Percentiles rank a stretch among this genome's conserved stretches.
phyloP scores from a whole-genome alignment of 2,888 invertebrate genomes.

The Caenorhabditis sulstoni region DNA sequence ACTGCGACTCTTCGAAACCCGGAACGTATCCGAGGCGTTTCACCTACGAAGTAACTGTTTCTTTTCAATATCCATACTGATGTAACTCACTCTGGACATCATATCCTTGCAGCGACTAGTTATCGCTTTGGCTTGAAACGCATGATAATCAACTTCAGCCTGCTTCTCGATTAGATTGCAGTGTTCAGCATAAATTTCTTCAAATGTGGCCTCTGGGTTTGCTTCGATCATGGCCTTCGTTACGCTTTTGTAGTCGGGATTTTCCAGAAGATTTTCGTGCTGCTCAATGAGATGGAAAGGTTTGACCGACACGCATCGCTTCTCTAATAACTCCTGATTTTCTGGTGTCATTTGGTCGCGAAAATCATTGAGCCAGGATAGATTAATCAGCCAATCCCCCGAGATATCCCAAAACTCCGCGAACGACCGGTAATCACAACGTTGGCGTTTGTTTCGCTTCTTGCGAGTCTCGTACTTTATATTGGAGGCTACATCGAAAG shows the following conservation, averaged over 20 bases:
- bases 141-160: constrained; percentile 35
- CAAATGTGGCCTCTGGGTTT: constrained; percentile 20
- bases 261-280: constrained; percentile 44
- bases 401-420: constrained; percentile 48
- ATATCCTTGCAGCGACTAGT: constrained; percentile 31
- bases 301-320: constrained; percentile 14
- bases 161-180: constrained; percentile 39
- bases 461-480: constrained; percentile 16
- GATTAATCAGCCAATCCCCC: constrained; percentile 34
- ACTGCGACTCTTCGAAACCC: constrained; percentile 38
- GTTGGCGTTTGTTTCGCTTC: constrained; percentile 14
- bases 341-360: constrained; percentile 48
- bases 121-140: constrained; percentile 8
- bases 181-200: constrained; percentile 38
- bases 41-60: constrained; percentile 35
- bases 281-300: constrained; percentile 44
- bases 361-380: constrained; percentile 56
- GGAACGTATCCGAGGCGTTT: constrained; percentile 51
- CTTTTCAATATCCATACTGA: not conserved
- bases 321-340: constrained; percentile 11
- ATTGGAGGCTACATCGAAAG: constrained; percentile 28
- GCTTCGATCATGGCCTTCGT: constrained; percentile 12
- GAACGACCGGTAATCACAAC: constrained; percentile 34
- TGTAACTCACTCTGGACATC: constrained; percentile 27
- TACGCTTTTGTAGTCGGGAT: constrained; percentile 24